Evolutionary conservation across 2,113 vertebrate genomes (phyloP), one percentile per base, ranked within the genome.

Genomic region (Calonectris borealis): DNA sequence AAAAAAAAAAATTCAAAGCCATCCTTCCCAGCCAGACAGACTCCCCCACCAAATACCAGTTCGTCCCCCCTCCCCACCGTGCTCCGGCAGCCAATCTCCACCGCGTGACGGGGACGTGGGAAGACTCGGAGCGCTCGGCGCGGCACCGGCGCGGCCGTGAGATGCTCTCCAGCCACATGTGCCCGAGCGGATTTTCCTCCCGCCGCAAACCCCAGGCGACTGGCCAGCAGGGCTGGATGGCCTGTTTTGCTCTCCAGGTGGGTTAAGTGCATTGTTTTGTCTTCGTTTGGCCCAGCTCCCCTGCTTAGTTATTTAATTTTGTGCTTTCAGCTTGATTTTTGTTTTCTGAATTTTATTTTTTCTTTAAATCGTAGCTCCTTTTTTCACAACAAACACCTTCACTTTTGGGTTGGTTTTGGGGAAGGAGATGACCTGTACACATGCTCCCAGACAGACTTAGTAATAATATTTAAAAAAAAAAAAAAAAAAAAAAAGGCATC

Each of bases 241-340:
- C 95, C 93, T 60, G 76, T 87, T 77, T 46, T 83, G 97, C 98
- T 97, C 97, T 97, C 97, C 98, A 98, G 98, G 98, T 98, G 98
- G 98, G 98, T 98, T 94, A 76, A 91, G 96, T 89, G 70, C 81
- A 11, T 97, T 96, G 97, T 92, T 97, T 97, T 97, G 97, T 97
- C 92, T 98, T 91, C 52, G 16, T 95, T 78, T 42, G 94, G 97
- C 97, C 97, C 96, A 97, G 65, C 20, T 89, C 71, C 95, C 86
- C 91, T 52, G 14, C 83, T 34, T 55, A 51, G 93, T 54, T 64
- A 31, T 93, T 83, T 86, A 58, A 86, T 95, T 95, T 84, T 54
- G 38, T 22, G 32, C 65, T 91, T 96, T 73, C 7, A 8, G 51
- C 83, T 84, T 92, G 27, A n/a, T 77, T 34, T 61, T 24, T 7